phyloP scores from a whole-genome alignment of 2,888 invertebrate species.

The Pterobdella sp. region DNA sequence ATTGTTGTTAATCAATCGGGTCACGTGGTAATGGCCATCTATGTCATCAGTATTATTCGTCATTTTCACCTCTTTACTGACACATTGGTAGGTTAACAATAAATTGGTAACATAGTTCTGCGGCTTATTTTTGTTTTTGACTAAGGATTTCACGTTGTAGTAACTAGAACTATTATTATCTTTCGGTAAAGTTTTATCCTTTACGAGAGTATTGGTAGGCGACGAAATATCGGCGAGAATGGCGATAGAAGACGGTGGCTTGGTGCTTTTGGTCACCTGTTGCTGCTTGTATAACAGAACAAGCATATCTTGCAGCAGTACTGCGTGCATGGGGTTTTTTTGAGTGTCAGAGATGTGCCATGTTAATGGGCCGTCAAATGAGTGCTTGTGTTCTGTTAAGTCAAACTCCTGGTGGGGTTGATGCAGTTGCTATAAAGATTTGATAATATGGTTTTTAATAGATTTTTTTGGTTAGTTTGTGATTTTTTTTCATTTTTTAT shows the following conservation, averaged over 20 bases:
- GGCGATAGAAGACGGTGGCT: background rate
- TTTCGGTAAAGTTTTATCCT: background rate
- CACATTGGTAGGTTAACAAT: background rate
- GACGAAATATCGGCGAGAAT: background rate
- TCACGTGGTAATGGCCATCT: too few species aligned
- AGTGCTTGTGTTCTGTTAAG: slow-evolving; percentile 68
- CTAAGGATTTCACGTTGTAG: background rate
- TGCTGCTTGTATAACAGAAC: slow-evolving; percentile 70
- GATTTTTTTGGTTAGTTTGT: too few species aligned
- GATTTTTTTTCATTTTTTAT: too few species aligned
- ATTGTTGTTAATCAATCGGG: too few species aligned
- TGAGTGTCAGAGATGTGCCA: slow-evolving; percentile 61
- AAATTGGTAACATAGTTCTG: slow-evolving; percentile 6
- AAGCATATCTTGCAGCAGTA: slow-evolving; percentile 74
- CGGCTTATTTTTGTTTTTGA: background rate
- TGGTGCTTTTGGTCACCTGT: background rate
- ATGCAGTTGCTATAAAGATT: background rate
- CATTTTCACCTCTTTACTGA: too few species aligned
- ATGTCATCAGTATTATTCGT: too few species aligned
- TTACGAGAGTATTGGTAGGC: background rate
- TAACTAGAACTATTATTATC: background rate
- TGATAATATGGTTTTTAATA: background rate
- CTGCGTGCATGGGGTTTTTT: slow-evolving; percentile 67
- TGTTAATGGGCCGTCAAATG: slow-evolving; percentile 74
- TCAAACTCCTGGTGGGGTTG: slow-evolving; percentile 54